phyloP scores from a whole-genome alignment of 2,113 vertebrate genomes.

The Sialia sialis region DNA sequence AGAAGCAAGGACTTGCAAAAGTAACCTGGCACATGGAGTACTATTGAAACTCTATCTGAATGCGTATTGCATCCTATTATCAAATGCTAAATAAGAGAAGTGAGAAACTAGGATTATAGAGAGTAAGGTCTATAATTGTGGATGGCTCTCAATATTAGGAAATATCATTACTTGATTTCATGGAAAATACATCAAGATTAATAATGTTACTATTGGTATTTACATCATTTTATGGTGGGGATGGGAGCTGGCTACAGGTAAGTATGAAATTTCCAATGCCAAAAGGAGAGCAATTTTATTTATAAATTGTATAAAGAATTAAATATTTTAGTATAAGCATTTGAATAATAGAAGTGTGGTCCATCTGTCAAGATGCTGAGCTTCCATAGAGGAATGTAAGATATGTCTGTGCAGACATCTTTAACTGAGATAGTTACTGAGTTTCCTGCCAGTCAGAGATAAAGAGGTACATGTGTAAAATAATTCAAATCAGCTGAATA shows the following conservation, averaged over 20 bases:
- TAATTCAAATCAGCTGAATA: neutral
- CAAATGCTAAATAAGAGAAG: neutral
- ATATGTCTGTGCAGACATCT: neutral
- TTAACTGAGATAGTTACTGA: neutral
- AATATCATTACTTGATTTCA: neutral
- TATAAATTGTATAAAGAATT: neutral
- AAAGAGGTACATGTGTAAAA: neutral
- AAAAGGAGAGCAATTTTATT: neutral
- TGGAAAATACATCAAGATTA: neutral
- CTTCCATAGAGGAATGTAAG: neutral
- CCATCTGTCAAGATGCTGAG: neutral
- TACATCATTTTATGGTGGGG: neutral
- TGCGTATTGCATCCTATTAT: neutral
- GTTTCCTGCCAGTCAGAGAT: neutral
- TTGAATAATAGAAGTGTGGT: neutral
- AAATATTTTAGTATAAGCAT: neutral
- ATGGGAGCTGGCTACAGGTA: neutral
- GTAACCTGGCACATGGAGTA: neutral
- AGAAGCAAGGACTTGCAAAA: neutral
- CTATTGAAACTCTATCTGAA: neutral
- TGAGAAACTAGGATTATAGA: neutral
- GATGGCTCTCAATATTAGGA: neutral
- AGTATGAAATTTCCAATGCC: neutral
- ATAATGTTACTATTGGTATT: neutral
- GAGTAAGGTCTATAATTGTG: neutral